These are phyloP conservation scores for Drosophila cyrtoloma DNA, from an alignment of 2,888 invertebrate species.

Conservation along the genomic window DNA sequence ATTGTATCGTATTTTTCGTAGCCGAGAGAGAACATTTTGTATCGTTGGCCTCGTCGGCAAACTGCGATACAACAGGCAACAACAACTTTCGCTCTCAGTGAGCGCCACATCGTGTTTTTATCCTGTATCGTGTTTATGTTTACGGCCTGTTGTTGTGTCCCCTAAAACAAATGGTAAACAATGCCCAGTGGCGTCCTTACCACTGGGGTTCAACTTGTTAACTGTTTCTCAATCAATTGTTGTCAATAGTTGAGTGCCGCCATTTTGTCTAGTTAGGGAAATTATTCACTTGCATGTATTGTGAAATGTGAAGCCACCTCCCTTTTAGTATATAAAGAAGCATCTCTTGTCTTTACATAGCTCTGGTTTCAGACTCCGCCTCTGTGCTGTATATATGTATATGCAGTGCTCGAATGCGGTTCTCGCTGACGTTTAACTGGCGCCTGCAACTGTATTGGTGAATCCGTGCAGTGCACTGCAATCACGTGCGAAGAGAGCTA, in stretches of 20 bases:
- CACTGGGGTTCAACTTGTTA: slow-evolving; percentile 35
- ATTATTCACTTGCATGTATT: slow-evolving; percentile 18
- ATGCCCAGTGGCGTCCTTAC: slow-evolving; percentile 78
- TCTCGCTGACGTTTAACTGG: slow-evolving; percentile 58
- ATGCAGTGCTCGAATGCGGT: slow-evolving; percentile 55
- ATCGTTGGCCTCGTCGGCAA: slow-evolving; percentile 51
- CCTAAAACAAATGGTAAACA: slow-evolving; percentile 83
- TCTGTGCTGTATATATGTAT: slow-evolving; percentile 66
- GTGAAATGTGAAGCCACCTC: slow-evolving; percentile 56
- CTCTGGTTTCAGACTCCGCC: slow-evolving; percentile 75
- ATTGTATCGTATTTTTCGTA: slow-evolving; percentile 71
- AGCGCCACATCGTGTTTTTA: slow-evolving; percentile 47
- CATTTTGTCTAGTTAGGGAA: slow-evolving; percentile 62
- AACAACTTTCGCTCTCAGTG: slow-evolving; percentile 72
- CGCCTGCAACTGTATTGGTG: slow-evolving; percentile 65
- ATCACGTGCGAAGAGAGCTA: slow-evolving; percentile 39
- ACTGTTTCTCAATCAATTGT: slow-evolving; percentile 26
- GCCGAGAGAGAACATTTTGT: slow-evolving; percentile 56
- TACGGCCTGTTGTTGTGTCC: slow-evolving; percentile 61
- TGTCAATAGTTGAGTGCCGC: slow-evolving; percentile 43
- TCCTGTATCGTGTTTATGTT: slow-evolving; percentile 72
- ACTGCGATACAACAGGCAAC: slow-evolving; percentile 78
- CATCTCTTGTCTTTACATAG: slow-evolving; percentile 49
- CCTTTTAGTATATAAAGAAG: slow-evolving; percentile 62
- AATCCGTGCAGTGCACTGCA: slow-evolving; percentile 38